Evolutionary conservation across 2,888 invertebrate genomes (phyloP), one percentile per base, ranked within the genome.

Genomic region (Ochropleura plecta): DNA sequence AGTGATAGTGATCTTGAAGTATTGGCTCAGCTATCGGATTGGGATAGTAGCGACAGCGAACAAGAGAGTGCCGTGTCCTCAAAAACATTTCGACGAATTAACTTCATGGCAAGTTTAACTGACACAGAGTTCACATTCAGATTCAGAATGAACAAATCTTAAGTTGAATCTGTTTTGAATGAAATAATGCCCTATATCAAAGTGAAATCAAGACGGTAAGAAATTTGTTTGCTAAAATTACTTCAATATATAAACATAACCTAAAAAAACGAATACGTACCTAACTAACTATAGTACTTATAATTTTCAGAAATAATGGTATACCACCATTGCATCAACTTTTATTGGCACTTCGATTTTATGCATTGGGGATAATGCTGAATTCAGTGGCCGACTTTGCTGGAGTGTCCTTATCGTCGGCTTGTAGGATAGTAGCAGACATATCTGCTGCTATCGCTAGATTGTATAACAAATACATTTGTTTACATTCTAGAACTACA

Each of bases 291-390:
- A 20, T 10, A 12, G 20, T 55, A 55, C n/a, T n/a, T n/a, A n/a
- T 20, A 3, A 55, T 55, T 55, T 55, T 20, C 55, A 55, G 55
- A 20, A 20, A 55, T 55, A 55, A 55, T 55, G 79, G 85, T 42
- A 65, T 84, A 42, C 57, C 82, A 67, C 85, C 87, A 9, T 64
- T 88, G 30, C 85, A 86, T 60, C 83, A 87, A 70, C 64, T 87
- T 6, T 70, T 86, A 48, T 57, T 88, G 44, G 79, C 87, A 40
- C 70, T 87, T 16, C 73, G 87, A 42, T 88, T 87, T 80, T 88
- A 87, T 76, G 88, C 88, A 67, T 69, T 87, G 68, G 87, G 85
- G 8, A 83, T 84, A 68, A 86, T 87, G 86, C 80, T 87, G 10
- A 63, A 80, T 44, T 86, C 87, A 49, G 86, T 86, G 12, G 87